A percentile compares a stretch with the other conserved stretches of the same genome.
These are phyloP conservation scores for Cylloceria caligata DNA, from an alignment of 2,888 invertebrate genomes.

Conservation along the genomic window DNA sequence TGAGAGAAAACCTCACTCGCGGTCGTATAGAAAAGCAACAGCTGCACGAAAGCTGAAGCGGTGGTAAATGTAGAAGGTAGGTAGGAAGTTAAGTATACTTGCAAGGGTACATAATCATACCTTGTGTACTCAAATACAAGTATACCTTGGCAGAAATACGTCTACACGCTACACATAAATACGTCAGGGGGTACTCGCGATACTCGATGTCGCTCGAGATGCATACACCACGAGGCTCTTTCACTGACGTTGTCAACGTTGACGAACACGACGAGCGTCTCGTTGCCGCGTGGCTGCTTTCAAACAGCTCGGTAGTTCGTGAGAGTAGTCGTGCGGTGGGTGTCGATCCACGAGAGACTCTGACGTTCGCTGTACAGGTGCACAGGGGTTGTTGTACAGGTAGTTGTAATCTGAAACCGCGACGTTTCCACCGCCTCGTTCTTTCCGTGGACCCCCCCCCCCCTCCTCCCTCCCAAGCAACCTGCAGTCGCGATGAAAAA, in stretches of 20 bases:
- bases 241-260: conserved; percentile 50
- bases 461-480: conserved; percentile 14
- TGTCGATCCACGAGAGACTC: conserved; percentile 53
- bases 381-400: conserved; percentile 19
- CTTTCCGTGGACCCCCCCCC: conserved; percentile 43
- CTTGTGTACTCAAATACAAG: conserved; percentile 8
- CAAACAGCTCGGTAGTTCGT: conserved; percentile 39
- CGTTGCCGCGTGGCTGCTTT: conserved; percentile 43
- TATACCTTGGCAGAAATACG: not conserved
- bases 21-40: conserved; percentile 42
- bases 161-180: not conserved
- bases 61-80: conserved; percentile 5
- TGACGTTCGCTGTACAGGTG: conserved; percentile 8
- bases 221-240: conserved; percentile 37
- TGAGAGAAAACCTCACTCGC: conserved; percentile 36
- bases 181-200: conserved; percentile 7
- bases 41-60: conserved; percentile 37
- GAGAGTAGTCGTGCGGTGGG: conserved; percentile 13
- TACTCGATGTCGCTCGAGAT: conserved; percentile 40
- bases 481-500: conserved; percentile 38
- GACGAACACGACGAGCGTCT: conserved; percentile 33
- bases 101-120: conserved; percentile 8
- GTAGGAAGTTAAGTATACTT: not conserved
- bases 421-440: conserved; percentile 60
- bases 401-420: conserved; percentile 53